Conservation (phyloP, 2,888 invertebrate genomes). For the Prenolepis imparis region DNA sequence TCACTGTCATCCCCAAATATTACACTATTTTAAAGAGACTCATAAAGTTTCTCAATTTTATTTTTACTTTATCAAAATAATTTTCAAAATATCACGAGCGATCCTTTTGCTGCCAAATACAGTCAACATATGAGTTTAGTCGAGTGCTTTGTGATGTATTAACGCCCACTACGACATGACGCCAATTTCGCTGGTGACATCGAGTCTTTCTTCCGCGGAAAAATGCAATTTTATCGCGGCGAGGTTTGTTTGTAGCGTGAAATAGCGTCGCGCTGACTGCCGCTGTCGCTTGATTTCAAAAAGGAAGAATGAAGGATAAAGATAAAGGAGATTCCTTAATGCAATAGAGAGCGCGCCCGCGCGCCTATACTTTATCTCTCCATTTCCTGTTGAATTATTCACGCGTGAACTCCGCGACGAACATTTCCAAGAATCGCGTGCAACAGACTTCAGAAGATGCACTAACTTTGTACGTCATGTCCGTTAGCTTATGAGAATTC, state of each 20-base stretch:
- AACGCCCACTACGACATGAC: conserved; percentile 24
- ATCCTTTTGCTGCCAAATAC: background rate
- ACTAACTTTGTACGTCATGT: conserved; percentile 55
- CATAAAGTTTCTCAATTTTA: background rate
- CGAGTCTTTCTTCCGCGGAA: conserved; percentile 30
- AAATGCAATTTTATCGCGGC: conserved; percentile 55
- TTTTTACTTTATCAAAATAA: background rate
- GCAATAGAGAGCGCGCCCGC: conserved; percentile 51
- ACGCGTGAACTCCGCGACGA: conserved; percentile 53
- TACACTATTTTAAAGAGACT: background rate
- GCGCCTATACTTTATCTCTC: conserved; percentile 53
- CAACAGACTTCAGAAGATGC: conserved; percentile 50
- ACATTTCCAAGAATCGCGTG: conserved; percentile 48
- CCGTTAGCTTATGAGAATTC: conserved; percentile 56
- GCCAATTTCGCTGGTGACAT: conserved; percentile 36
- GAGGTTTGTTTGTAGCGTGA: conserved; percentile 52
- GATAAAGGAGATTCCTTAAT: conserved; percentile 52
- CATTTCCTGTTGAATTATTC: conserved; percentile 58
- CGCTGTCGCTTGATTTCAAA: conserved; percentile 52
- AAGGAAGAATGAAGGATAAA: conserved; percentile 48
- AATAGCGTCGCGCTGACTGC: conserved; percentile 32
- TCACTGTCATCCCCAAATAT: background rate
- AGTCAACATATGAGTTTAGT: conserved; percentile 3
- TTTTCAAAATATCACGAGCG: background rate
- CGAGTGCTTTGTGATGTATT: conserved; percentile 38